Conservation (phyloP, 2,888 invertebrate species). For the Steromphala cineraria region DNA sequence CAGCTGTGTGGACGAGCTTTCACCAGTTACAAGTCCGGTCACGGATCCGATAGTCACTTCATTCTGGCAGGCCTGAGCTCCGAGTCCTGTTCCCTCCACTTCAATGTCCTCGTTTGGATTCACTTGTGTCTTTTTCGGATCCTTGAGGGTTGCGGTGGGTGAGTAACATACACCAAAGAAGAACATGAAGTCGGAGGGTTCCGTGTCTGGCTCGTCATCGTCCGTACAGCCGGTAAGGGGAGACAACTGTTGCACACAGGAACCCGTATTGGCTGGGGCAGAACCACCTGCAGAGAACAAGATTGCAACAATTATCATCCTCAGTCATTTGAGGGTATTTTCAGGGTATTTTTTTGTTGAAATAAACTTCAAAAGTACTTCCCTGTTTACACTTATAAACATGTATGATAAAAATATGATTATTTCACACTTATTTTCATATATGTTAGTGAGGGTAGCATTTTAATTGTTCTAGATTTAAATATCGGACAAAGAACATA, state of each 20-base stretch:
- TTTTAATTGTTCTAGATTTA: no score
- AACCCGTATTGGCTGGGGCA: constrained; percentile 36
- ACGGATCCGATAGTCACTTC: constrained; percentile 47
- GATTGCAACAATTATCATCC: neutral
- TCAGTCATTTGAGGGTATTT: no score
- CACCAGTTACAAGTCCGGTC: neutral
- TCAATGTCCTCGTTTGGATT: constrained; percentile 46
- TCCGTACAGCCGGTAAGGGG: constrained; percentile 43
- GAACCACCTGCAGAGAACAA: constrained; percentile 39
- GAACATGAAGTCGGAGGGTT: constrained; percentile 47
- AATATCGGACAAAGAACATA: no score
- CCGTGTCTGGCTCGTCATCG: constrained; percentile 29
- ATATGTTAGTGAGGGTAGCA: no score
- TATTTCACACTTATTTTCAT: no score
- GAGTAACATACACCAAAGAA: constrained; percentile 49
- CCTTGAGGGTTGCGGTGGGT: constrained; percentile 36
- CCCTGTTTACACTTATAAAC: no score
- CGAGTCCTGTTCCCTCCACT: constrained; percentile 49
- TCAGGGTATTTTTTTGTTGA: no score
- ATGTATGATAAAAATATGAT: no score
- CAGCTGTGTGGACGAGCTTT: no score
- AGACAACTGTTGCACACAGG: constrained; percentile 38
- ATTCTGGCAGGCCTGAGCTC: constrained; percentile 49
- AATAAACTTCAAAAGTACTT: no score
- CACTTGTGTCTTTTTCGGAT: constrained; percentile 42